phyloP scores from a whole-genome alignment of 2,113 vertebrate species.

The Microtus ochrogaster region DNA sequence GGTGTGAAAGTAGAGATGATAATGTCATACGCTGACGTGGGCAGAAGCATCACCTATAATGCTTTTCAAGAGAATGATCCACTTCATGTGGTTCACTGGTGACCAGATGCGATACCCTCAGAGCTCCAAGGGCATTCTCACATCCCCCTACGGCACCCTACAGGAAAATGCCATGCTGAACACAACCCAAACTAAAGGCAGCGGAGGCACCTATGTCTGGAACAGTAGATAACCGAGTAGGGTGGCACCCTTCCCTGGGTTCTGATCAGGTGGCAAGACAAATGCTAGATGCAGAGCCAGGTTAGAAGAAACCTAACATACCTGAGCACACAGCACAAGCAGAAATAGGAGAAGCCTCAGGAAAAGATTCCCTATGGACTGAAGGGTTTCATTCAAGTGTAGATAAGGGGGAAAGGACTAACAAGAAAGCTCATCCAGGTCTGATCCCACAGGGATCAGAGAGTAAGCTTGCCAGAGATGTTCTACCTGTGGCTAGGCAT shows the following conservation, averaged over 20 bases:
- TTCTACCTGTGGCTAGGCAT: neutral
- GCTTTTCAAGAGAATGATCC: neutral
- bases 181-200: neutral
- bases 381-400: neutral
- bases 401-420: neutral
- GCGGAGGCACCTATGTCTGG: too few species aligned
- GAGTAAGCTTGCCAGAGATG: too few species aligned
- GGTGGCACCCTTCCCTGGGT: neutral
- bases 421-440: neutral
- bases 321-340: neutral
- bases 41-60: neutral
- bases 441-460: neutral
- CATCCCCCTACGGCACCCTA: neutral
- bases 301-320: neutral
- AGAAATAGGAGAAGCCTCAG: neutral
- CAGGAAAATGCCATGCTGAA: neutral
- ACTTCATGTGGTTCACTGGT: neutral
- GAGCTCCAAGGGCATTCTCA: neutral
- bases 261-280: neutral
- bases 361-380: neutral
- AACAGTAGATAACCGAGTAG: too few species aligned
- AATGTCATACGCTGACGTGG: too few species aligned
- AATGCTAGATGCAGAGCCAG: too few species aligned
- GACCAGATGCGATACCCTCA: neutral
- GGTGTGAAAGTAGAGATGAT: neutral